Evolutionary conservation across 2,888 invertebrate genomes (phyloP).

Genomic region (Thumatha senex): DNA sequence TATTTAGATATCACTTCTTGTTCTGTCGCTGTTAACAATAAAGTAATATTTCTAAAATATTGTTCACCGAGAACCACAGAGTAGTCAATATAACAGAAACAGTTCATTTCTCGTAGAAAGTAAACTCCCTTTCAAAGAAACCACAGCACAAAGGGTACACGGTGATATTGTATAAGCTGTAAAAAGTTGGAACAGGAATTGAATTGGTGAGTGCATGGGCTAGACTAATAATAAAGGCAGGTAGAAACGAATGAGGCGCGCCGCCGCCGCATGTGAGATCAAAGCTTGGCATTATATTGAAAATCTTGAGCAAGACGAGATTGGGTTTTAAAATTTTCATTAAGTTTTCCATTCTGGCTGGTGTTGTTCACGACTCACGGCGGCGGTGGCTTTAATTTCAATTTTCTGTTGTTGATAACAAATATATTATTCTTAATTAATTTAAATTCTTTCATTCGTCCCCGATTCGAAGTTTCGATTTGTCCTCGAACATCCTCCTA

Average conservation of each 20-base stretch:
- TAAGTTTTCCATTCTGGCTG: conserved; percentile 29
- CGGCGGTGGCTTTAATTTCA: conserved; percentile 23
- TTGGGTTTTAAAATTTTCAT: conserved; percentile 40
- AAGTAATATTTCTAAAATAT: too few relatives aligned
- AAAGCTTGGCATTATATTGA: conserved; percentile 43
- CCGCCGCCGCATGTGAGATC: conserved; percentile 34
- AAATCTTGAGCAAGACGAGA: conserved; percentile 35
- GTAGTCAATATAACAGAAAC: not conserved
- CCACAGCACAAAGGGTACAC: conserved; percentile 37
- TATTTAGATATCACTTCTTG: too few relatives aligned
- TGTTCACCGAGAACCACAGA: not conserved
- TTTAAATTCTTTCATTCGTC: too few relatives aligned
- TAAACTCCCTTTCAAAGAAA: conserved; percentile 11
- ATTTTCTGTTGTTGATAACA: conserved; percentile 26
- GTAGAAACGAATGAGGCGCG: conserved; percentile 31
- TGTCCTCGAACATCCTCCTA: too few relatives aligned
- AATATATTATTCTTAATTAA: conserved; percentile 19
- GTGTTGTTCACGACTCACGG: conserved; percentile 11
- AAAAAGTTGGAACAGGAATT: conserved; percentile 45
- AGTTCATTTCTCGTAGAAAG: not conserved
- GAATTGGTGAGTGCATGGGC: conserved; percentile 42
- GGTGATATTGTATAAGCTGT: conserved; percentile 34
- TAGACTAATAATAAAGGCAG: conserved; percentile 43
- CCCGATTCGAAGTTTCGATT: too few relatives aligned
- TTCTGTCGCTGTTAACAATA: too few relatives aligned